Percentiles rank a stretch among this genome's conserved stretches.
Evolutionary conservation across 2,113 vertebrate species (phyloP).

Genomic region (Strix uralensis): DNA sequence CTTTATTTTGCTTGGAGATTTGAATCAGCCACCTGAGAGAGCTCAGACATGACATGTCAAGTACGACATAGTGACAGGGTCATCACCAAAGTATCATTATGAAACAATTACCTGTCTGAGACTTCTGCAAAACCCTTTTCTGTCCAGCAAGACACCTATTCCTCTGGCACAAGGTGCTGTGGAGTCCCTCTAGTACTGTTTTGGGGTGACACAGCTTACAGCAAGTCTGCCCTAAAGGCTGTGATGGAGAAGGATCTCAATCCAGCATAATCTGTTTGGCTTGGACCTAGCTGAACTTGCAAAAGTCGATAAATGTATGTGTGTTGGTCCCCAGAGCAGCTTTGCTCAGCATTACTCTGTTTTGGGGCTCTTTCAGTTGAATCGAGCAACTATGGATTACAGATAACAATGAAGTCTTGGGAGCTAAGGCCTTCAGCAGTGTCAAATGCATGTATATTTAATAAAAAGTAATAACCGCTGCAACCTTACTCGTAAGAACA

Average conservation of each 20-base stretch:
- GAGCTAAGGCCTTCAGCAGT: not conserved
- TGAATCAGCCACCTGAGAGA: not conserved
- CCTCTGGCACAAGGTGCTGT: not conserved
- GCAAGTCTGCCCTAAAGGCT: accelerated
- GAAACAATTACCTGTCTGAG: not conserved
- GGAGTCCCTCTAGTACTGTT: not conserved
- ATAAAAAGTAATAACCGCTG: not conserved
- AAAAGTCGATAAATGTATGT: not conserved
- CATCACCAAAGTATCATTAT: not conserved
- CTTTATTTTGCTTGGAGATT: not conserved
- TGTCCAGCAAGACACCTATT: not conserved
- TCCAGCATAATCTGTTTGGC: not conserved
- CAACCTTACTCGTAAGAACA: not conserved
- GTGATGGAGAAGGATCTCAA: not conserved
- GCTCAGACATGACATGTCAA: not conserved
- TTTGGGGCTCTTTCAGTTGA: not conserved
- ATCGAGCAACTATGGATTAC: not conserved
- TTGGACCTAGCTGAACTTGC: not conserved
- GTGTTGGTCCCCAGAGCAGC: not conserved
- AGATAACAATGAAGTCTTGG: not conserved
- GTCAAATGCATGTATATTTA: not conserved
- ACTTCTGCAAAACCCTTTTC: not conserved
- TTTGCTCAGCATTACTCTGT: not conserved
- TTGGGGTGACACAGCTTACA: not conserved
- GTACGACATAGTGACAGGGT: not conserved